These are phyloP conservation scores for Puntigrus tetrazona DNA, from an alignment of 2,113 vertebrate genomes.

Conservation along the genomic window DNA sequence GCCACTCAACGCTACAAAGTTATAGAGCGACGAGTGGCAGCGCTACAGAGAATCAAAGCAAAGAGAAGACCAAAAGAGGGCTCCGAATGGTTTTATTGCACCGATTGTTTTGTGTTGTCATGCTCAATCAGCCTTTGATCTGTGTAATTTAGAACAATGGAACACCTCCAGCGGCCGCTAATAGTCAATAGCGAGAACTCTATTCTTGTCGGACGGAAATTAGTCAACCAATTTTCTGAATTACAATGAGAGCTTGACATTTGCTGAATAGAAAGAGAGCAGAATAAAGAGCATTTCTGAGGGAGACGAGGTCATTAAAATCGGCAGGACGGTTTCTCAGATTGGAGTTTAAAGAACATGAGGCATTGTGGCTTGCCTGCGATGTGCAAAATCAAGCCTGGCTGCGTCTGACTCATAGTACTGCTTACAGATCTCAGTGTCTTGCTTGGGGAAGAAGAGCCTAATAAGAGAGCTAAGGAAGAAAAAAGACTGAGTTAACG, in stretches of 20 bases:
- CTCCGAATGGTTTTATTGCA: not conserved
- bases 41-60: not conserved
- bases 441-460: constrained; percentile 26
- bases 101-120: constrained; percentile 34
- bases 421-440: constrained; percentile 24
- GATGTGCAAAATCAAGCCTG: constrained; percentile 44
- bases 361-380: not conserved
- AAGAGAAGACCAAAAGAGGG: constrained; percentile 17
- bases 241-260: constrained; percentile 33
- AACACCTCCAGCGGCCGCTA: constrained; percentile 10
- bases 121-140: constrained; percentile 42
- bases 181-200: constrained; percentile 35
- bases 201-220: constrained; percentile 37
- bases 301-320: constrained; percentile 43
- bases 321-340: not conserved
- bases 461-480: constrained; percentile 63
- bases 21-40: constrained; percentile 27
- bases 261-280: constrained; percentile 30
- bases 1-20: constrained; percentile 61
- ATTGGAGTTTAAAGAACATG: constrained; percentile 27
- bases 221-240: constrained; percentile 32
- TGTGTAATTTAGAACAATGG: constrained; percentile 39
- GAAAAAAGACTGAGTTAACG: constrained; percentile 59
- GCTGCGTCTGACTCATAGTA: constrained; percentile 37
- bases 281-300: constrained; percentile 33